A percentile compares a stretch with the other conserved stretches of the same genome.
phyloP scores from a whole-genome alignment of 2,797 vertebrate species.

The Anableps anableps region DNA sequence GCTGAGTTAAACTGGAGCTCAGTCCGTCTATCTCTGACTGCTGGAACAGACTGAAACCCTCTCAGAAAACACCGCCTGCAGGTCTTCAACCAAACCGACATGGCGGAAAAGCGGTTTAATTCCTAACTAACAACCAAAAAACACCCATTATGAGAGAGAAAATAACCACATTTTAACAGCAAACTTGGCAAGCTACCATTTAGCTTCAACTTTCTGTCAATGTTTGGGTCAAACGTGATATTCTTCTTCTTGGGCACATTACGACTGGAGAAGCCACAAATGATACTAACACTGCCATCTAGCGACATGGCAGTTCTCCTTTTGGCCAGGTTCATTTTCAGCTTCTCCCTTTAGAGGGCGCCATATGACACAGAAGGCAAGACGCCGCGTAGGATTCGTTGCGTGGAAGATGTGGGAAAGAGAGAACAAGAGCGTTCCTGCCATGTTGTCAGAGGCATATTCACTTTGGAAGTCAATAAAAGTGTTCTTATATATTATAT shows the following conservation, averaged over 20 bases:
- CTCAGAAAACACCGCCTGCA: slow-evolving; percentile 14
- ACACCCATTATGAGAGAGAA: background rate
- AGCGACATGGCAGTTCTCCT: background rate
- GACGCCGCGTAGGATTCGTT: background rate
- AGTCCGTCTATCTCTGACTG: background rate
- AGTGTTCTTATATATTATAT: background rate
- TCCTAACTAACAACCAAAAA: background rate
- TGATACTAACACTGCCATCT: background rate
- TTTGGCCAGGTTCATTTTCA: background rate
- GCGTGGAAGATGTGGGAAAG: background rate
- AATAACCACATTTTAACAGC: background rate
- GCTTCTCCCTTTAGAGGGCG: background rate
- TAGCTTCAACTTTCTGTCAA: background rate
- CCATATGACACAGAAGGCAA: background rate
- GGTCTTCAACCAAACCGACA: slow-evolving; percentile 22
- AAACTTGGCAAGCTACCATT: background rate
- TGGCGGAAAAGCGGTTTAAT: background rate
- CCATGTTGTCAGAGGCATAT: background rate
- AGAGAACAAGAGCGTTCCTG: background rate
- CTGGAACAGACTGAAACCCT: background rate
- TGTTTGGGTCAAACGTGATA: background rate
- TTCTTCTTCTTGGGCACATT: background rate
- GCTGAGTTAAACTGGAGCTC: background rate
- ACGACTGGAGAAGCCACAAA: background rate
- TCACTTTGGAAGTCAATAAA: background rate